phyloP scores from a whole-genome alignment of 2,888 invertebrate genomes.

The Leptinotarsa juncta region DNA sequence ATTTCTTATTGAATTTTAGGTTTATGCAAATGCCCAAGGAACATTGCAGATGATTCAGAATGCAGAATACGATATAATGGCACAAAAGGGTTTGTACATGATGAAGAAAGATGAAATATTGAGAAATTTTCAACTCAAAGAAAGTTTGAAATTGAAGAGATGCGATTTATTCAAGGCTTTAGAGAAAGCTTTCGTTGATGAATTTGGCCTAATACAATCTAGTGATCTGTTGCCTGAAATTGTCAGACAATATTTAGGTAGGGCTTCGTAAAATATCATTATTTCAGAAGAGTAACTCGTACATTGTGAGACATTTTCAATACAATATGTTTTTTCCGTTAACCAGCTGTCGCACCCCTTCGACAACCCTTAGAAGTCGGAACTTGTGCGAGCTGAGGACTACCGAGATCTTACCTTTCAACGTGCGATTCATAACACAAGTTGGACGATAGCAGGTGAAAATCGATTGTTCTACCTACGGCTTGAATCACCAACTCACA shows the following conservation, averaged over 20 bases:
- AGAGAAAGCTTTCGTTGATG: slow-evolving; percentile 42
- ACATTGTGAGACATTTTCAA: too few relatives aligned
- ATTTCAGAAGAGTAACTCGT: too few relatives aligned
- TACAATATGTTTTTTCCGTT: too few relatives aligned
- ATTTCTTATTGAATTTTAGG: slow-evolving; percentile 34
- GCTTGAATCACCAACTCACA: too few relatives aligned
- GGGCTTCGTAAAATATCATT: not conserved
- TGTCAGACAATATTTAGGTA: slow-evolving; percentile 57
- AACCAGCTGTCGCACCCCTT: too few relatives aligned
- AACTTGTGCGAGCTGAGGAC: too few relatives aligned
- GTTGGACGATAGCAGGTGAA: too few relatives aligned
- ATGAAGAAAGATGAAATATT: slow-evolving; percentile 50
- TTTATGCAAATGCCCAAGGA: slow-evolving; percentile 37
- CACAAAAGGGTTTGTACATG: slow-evolving; percentile 54
- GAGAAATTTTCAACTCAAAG: slow-evolving; percentile 46
- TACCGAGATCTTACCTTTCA: too few relatives aligned
- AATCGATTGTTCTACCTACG: too few relatives aligned
- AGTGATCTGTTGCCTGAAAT: slow-evolving; percentile 55
- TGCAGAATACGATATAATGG: slow-evolving; percentile 55
- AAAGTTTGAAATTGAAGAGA: slow-evolving; percentile 53
- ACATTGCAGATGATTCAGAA: slow-evolving; percentile 46
- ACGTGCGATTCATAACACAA: too few relatives aligned
- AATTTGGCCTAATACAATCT: slow-evolving; percentile 57
- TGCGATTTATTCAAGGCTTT: slow-evolving; percentile 50
- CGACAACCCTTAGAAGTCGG: too few relatives aligned